phyloP scores from a whole-genome alignment of 2,888 invertebrate genomes.

The Cephus spinipes region DNA sequence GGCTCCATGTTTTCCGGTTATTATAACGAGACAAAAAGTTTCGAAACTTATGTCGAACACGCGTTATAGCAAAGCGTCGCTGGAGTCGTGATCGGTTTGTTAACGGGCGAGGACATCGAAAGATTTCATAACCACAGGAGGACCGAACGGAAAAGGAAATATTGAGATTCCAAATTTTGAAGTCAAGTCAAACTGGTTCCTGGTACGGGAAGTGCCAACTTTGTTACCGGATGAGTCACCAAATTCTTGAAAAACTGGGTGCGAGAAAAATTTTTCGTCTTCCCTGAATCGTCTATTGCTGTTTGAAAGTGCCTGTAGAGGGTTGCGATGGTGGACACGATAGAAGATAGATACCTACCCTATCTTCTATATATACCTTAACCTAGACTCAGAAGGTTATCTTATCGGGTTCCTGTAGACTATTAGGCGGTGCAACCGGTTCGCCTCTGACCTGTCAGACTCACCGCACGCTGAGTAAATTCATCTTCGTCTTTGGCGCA shows the following conservation, averaged over 20 bases:
- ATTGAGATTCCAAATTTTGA: neutral
- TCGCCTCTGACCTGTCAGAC: neutral
- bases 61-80: neutral
- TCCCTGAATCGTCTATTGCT: neutral
- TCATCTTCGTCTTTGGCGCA: conserved; percentile 28
- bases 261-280: neutral
- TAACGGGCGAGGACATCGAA: neutral
- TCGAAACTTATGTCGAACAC: neutral
- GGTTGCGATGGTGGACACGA: neutral
- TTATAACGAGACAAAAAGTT: neutral
- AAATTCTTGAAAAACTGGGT: neutral
- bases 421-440: neutral
- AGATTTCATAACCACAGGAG: too few species aligned
- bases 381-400: neutral
- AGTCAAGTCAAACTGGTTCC: neutral
- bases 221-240: neutral
- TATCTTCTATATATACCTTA: neutral
- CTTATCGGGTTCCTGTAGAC: neutral
- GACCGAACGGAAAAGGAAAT: neutral
- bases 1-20: neutral
- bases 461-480: conserved; percentile 8
- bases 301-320: neutral
- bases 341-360: neutral
- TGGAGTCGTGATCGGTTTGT: neutral
- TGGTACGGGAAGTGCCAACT: neutral